Base-by-base conservation (phyloP, 2,113 vertebrate species). In the Lycocorax pyrrhopterus region DNA sequence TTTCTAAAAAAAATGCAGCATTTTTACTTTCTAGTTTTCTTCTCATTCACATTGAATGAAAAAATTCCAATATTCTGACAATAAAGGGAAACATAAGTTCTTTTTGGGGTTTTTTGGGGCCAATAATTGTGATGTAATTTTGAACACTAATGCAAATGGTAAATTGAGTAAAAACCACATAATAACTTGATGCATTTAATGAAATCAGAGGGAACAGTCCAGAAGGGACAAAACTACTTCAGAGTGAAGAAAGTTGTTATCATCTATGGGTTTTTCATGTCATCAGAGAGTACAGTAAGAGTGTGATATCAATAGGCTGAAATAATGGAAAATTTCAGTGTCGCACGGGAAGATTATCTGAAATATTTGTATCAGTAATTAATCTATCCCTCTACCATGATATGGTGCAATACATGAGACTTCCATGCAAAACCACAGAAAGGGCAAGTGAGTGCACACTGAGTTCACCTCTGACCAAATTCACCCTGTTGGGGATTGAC, bases 51-150 rank as follows among this genome's bases (percentile, higher is more conserved):
- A 68, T 7, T 4, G 46, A 74, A 30, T 73, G 12, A 73, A 73
- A 37, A 55, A 12, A 66, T 72, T 87, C 16, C 10, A 80, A 5
- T 77, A 60, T 80, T 59, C 37, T 77, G 17, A 63, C 1, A 9
- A 20, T 13, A 60, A 82, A 67, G 27, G 26, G 9, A 93, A 87
- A 77, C 27, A 1, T 4, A 72, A 51, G 6, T 21, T 19, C 1
- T 27, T 49, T 69, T 33, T 6, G 0, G 0, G 3, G 9, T 1
- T 29, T 39, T 51, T 52, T 49, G 37, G 14, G 14, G 0, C 7
- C 27, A 35, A 12, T 23, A 80, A 16, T 49, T 44, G 6, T 39
- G 11, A 49, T 49, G 8, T 8, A 59, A 59, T 59, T 84, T 80
- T 76, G 33, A 93, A 72, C n/a, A 37, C 2, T 60, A 68, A 55